Base-by-base conservation (phyloP, 1,140 invertebrate genomes). In the Vanessa atalanta region DNA sequence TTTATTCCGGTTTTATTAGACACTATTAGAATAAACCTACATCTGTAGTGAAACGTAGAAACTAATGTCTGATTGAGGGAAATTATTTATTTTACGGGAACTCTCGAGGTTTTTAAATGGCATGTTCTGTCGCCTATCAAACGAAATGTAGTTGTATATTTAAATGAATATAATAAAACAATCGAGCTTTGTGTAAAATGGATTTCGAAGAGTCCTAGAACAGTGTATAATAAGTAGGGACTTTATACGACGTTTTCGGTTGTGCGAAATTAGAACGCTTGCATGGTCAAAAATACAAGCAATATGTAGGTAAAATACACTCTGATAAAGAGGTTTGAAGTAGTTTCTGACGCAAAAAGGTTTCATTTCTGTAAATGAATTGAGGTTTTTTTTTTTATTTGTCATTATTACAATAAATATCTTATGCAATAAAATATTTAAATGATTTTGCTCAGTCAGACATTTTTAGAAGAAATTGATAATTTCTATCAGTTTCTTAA, bases 401-500 rank as follows among this genome's bases (percentile, higher is more conserved):
- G 6, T 11, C 37, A 43, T 8, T 9, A 9, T 43, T 1, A 9
- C 1, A 9, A 43, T 8, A 43, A 3, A 5, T 43, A 43, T 43
- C 37, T 43, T 1, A 43, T 43, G 37, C 37, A 43, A 43, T 43
- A 43, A n/a, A n/a, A 12, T 51, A 14, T 15, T 60, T 31, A 12
- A 31, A 61, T 61, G 31, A 70, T 57, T 78, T 79, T 79, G 66
- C 75, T 78, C 73, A 78, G 72, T 75, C 71, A 77, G 74, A 74
- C 31, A 61, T n/a, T 51, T 65, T 67, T 71, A 65, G 48, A 70
- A 63, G 68, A 68, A 63, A 66, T 50, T 78, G 50, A 64, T 16
- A 23, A 43, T 60, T 69, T 73, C 23, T 65, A 72, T 43, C 83
- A 84, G 77, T 81, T 81, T 83, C 83, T 82, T 77, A 82, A 81